A percentile compares a stretch with the other conserved stretches of the same genome.
These are phyloP conservation scores for Pterostichus niger DNA, from an alignment of 2,888 invertebrate species.

Conservation along the genomic window DNA sequence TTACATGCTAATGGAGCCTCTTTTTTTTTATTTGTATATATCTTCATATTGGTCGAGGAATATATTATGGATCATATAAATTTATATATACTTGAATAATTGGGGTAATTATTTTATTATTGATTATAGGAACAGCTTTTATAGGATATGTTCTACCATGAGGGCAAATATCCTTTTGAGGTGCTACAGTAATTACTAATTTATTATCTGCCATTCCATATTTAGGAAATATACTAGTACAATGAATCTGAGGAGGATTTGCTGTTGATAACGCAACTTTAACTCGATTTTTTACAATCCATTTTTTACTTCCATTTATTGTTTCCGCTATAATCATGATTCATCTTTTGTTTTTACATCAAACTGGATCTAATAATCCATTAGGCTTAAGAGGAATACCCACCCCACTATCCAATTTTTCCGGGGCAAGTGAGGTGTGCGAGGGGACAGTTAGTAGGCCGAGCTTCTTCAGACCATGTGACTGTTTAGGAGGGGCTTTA, in stretches of 20 bases:
- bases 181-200: slow-evolving; percentile 89
- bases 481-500: no score
- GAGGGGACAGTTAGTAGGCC: no score
- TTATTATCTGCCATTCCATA: slow-evolving; percentile 84
- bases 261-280: slow-evolving; percentile 86
- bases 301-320: slow-evolving; percentile 87
- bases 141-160: slow-evolving; percentile 89
- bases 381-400: no score
- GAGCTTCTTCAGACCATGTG: no score
- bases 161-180: slow-evolving; percentile 91
- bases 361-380: slow-evolving; percentile 85
- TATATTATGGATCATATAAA: slow-evolving; percentile 76
- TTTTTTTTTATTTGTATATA: no score
- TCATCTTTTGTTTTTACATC: slow-evolving; percentile 83
- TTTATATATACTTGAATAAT: slow-evolving; percentile 81
- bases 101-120: slow-evolving; percentile 83
- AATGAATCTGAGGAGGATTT: slow-evolving; percentile 89
- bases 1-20: no score
- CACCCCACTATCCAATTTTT: no score
- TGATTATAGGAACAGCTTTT: slow-evolving; percentile 86
- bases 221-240: slow-evolving; percentile 82
- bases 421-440: no score
- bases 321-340: slow-evolving; percentile 81
- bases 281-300: slow-evolving; percentile 87
- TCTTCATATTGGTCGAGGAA: no score